phyloP scores from a whole-genome alignment of 1,140 invertebrate species.

The Amyelois transitella region DNA sequence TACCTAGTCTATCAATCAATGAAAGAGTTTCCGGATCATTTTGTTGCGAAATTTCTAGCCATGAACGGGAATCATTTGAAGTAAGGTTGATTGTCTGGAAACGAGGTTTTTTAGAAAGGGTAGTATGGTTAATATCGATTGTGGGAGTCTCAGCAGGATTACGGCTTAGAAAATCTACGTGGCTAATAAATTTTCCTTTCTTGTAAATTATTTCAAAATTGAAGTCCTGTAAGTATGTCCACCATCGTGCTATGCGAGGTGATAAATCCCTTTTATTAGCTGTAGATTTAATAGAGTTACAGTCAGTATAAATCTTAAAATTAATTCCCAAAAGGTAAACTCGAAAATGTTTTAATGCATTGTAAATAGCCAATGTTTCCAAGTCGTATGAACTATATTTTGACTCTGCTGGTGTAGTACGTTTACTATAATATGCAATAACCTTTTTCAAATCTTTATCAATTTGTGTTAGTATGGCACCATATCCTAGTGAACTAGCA shows the following conservation, averaged over 20 bases:
- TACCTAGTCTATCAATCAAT: constrained; percentile 11
- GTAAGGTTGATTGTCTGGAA: not conserved
- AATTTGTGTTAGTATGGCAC: constrained; percentile 22
- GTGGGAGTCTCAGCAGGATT: constrained; percentile 12
- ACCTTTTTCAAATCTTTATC: constrained; percentile 18
- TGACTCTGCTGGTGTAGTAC: constrained; percentile 15
- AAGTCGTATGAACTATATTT: not conserved
- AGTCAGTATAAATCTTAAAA: constrained; percentile 26
- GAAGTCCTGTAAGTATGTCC: constrained; percentile 36
- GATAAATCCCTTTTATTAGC: constrained; percentile 23
- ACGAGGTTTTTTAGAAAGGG: not conserved
- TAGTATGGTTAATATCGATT: not conserved
- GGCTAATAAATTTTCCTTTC: constrained; percentile 20
- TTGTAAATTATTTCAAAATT: constrained; percentile 47
- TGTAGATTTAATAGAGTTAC: constrained; percentile 21
- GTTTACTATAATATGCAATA: constrained; percentile 32
- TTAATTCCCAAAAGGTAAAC: constrained; percentile 18
- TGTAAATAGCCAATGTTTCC: not conserved
- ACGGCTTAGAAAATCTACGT: constrained; percentile 42
- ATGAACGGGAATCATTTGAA: constrained; percentile 9
- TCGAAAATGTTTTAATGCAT: constrained; percentile 11
- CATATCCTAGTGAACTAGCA: constrained; percentile 32
- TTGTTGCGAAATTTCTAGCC: constrained; percentile 28
- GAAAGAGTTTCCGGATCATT: constrained; percentile 21
- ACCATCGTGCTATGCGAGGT: constrained; percentile 24